Evolutionary conservation across 2,888 invertebrate species (phyloP).

Genomic region (Entomobrya proxima): DNA sequence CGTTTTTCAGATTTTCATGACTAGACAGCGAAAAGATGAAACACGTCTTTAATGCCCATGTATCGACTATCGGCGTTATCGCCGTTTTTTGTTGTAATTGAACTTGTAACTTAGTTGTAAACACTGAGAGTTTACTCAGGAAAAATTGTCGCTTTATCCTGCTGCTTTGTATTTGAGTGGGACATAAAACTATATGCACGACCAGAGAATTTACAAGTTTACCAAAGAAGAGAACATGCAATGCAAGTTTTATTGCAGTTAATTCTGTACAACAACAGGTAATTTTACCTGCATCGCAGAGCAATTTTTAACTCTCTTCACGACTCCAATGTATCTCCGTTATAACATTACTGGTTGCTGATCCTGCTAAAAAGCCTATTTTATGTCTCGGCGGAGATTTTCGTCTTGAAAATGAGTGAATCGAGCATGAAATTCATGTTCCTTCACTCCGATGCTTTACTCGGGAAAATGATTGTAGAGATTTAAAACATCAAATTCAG

Average conservation of each 20-base stretch:
- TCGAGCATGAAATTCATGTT: background rate
- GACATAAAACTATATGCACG: background rate
- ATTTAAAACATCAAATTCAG: background rate
- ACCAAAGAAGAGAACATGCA: background rate
- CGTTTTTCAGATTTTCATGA: too few relatives aligned
- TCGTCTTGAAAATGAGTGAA: background rate
- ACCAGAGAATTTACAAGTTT: background rate
- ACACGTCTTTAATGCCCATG: conserved; percentile 7
- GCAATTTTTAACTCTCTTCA: too few relatives aligned
- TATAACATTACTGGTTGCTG: too few relatives aligned
- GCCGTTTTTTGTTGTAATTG: conserved; percentile 15
- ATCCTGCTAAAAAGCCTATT: background rate
- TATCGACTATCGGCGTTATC: conserved; percentile 10
- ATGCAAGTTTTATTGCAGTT: background rate
- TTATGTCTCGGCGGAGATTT: background rate
- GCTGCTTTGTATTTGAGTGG: too few relatives aligned
- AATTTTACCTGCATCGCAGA: too few relatives aligned
- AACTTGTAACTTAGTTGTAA: conserved; percentile 1
- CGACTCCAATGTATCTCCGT: too few relatives aligned
- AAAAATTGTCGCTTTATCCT: background rate
- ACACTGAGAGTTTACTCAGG: background rate
- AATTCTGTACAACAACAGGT: too few relatives aligned
- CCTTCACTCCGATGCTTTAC: background rate
- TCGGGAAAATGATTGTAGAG: background rate
- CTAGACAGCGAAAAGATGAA: background rate